A percentile compares a stretch with the other conserved stretches of the same genome.
Evolutionary conservation across 2,797 vertebrate species (phyloP).

Genomic region (Agapornis canus): DNA sequence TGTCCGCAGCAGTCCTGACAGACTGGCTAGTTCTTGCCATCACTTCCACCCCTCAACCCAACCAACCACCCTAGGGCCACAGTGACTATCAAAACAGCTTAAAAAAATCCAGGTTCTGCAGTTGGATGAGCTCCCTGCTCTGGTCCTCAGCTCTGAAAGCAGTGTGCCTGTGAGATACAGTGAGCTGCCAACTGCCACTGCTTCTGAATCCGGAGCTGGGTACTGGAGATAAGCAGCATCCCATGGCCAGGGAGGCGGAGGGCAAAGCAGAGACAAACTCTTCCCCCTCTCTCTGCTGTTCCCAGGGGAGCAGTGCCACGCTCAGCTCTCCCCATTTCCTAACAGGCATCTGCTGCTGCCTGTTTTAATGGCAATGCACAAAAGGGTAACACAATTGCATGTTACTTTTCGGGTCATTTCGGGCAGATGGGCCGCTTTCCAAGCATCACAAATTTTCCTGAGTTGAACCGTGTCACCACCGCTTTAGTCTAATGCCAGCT

Average conservation of each 20-base stretch:
- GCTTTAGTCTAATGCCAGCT: neutral
- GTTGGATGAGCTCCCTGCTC: neutral
- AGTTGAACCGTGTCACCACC: constrained; percentile 4
- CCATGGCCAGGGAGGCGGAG: fast-evolving
- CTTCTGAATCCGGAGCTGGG: fast-evolving
- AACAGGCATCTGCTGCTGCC: neutral
- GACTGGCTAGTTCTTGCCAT: neutral
- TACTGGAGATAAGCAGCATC: neutral
- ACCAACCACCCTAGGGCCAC: neutral
- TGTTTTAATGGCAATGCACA: neutral
- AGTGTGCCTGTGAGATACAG: neutral
- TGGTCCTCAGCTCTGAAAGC: neutral
- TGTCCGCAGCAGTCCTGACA: neutral
- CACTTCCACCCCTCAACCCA: neutral
- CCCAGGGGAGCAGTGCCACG: neutral
- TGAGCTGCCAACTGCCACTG: neutral
- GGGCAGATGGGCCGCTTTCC: constrained; percentile 30
- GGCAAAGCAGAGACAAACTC: neutral
- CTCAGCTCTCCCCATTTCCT: neutral
- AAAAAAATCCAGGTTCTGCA: neutral
- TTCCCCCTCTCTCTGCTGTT: neutral
- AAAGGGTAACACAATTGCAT: neutral
- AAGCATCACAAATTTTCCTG: constrained; percentile 32
- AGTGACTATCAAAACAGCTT: neutral
- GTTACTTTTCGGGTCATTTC: constrained; percentile 3